Evolutionary conservation across 2,113 vertebrate species (phyloP), one percentile per base, ranked within the genome.

Genomic region (Tinamus guttatus): DNA sequence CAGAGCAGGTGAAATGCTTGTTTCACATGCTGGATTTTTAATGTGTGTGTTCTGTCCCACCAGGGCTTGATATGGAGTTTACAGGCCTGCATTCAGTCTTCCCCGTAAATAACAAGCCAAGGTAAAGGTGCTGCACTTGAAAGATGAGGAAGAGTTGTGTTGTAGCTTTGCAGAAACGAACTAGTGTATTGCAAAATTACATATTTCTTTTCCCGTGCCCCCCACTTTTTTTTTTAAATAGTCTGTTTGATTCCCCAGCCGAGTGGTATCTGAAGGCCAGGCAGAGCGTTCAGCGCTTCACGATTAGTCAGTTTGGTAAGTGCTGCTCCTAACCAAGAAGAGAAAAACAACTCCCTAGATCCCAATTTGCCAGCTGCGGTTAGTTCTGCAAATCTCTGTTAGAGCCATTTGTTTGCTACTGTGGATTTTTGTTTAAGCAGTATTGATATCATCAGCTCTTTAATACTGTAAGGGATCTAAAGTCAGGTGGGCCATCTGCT

Each of bases 31-130:
- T 36, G 22, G 6, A 4, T 8, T 32, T 9, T 36, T 4, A 59
- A 10, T 41, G 52, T 62, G 20, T 54, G 22, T 69, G 19, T 89
- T 83, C 9, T 40, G 5, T 30, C 17, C 40, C 8, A 7, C 32
- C 88, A 98, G 98, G 97, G 68, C 74, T 98, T 45, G 98, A 98
- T 69, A 96, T 91, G 71, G 98, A 98, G 68, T 98, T 98, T 41
- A 98, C 97, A 1, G 98, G 98, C 64, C 94, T 98, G 21, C 67
- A 97, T 59, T 98, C 98, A 8, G 56, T 40, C 71, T 68, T 32
- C 77, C 18, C 47, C 0, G 40, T 38, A 24, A 83, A 64, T 30
- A 80, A 88, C 15, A 58, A 96, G 67, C 97, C 94, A 95, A 98
- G 98, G 98, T 98, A 97, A 96, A 75, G 63, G 40, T 25, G 7